These are phyloP conservation scores for Drosophila meridiana DNA, from an alignment of 2,888 invertebrate species.

Conservation along the genomic window DNA sequence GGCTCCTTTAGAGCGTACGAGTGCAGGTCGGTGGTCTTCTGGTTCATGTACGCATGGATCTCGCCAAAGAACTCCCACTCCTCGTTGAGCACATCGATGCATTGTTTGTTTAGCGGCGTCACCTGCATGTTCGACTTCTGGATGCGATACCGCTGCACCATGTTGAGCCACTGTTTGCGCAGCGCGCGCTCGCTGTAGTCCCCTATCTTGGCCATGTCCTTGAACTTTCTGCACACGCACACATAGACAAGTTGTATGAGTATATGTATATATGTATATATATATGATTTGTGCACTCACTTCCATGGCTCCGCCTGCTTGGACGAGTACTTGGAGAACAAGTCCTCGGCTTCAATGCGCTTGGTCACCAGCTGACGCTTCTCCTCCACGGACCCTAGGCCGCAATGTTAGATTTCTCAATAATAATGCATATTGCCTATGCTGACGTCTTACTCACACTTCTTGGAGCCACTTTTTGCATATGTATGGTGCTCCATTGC, in stretches of 20 bases:
- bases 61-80: slow-evolving; percentile 84
- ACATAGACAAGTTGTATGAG: neutral
- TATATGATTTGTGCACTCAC: slow-evolving; percentile 61
- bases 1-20: slow-evolving; percentile 81
- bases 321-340: slow-evolving; percentile 78
- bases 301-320: slow-evolving; percentile 81
- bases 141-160: slow-evolving; percentile 81
- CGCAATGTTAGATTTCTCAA: neutral
- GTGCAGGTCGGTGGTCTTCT: slow-evolving; percentile 82
- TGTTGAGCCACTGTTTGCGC: slow-evolving; percentile 82
- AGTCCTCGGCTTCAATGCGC: slow-evolving; percentile 79
- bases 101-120: slow-evolving; percentile 38
- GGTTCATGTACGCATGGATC: slow-evolving; percentile 83
- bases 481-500: slow-evolving; percentile 83
- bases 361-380: slow-evolving; percentile 80
- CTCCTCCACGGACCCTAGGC: slow-evolving; percentile 82
- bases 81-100: slow-evolving; percentile 60
- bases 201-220: slow-evolving; percentile 74
- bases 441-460: slow-evolving; percentile 70
- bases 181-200: slow-evolving; percentile 81
- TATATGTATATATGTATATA: neutral
- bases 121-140: slow-evolving; percentile 72
- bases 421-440: neutral
- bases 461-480: slow-evolving; percentile 80
- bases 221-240: slow-evolving; percentile 66